phyloP scores from a whole-genome alignment of 2,113 vertebrate species.

The Channa argus region DNA sequence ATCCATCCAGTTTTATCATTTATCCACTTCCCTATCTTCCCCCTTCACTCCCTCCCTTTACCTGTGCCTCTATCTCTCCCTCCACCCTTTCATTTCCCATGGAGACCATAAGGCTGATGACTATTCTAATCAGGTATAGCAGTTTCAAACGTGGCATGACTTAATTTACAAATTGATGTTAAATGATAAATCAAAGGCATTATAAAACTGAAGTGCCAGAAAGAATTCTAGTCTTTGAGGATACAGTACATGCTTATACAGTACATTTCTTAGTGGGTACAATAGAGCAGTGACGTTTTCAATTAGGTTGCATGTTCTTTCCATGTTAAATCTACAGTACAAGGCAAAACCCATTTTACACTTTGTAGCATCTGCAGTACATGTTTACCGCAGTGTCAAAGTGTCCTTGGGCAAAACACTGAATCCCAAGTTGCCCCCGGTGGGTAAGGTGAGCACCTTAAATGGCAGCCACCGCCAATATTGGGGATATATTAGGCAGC shows the following conservation, averaged over 20 bases:
- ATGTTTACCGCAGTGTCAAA: background rate
- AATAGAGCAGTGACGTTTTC: slow-evolving; percentile 29
- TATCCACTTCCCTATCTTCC: slow-evolving; percentile 3
- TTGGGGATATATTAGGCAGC: too few species aligned
- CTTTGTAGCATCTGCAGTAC: background rate
- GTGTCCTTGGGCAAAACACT: too few species aligned
- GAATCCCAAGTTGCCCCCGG: too few species aligned
- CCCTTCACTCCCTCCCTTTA: slow-evolving; percentile 11
- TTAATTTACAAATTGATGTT: slow-evolving; percentile 66
- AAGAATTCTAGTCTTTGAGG: slow-evolving; percentile 38
- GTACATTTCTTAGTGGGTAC: slow-evolving; percentile 17
- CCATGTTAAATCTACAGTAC: background rate
- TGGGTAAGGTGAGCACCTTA: too few species aligned
- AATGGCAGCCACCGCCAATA: too few species aligned
- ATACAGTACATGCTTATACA: slow-evolving; percentile 8
- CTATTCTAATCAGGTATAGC: slow-evolving; percentile 58
- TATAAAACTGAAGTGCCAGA: slow-evolving; percentile 30
- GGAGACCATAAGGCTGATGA: slow-evolving; percentile 38
- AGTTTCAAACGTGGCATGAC: slow-evolving; percentile 45
- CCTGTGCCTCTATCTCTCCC: slow-evolving; percentile 8
- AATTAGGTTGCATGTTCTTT: slow-evolving; percentile 31
- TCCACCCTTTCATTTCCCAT: slow-evolving; percentile 21
- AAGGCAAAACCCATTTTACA: background rate
- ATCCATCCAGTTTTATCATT: slow-evolving; percentile 39
- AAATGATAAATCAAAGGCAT: slow-evolving; percentile 65